Base-by-base conservation (phyloP, 2,888 invertebrate species). In the Antheraea yamamai region DNA sequence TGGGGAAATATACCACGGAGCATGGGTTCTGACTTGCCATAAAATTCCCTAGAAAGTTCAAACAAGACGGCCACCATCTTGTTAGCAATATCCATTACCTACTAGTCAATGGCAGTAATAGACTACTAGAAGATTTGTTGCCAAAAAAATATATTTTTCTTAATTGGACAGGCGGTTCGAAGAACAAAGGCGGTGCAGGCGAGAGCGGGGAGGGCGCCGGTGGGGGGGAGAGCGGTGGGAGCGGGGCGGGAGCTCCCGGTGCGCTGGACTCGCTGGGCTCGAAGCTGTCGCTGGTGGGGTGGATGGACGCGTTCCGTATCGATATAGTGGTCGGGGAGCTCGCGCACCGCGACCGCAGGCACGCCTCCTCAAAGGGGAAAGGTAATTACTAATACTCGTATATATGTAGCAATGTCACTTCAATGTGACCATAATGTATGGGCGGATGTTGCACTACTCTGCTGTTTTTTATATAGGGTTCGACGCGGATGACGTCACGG, bases 301-400 rank as follows among this genome's bases (percentile, higher is more conserved):
- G 97, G 85, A 97, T 99, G 93, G 98, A 98, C 83, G 96, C 97
- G 10, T 96, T 99, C 95, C 96, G 98, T 79, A 98, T 99, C 77
- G 98, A 99, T 91, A 99, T 99, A 89, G 98, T 99, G 8, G 99
- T 99, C 80, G 98, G 98, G 83, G 98, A 99, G 88, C 96, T 96
- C 85, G 96, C 96, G 1, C 77, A 95, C 8, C 73, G 95, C n/a
- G 95, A 96, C 77, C 80, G 87, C 4, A 71, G 84, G 4, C 85
- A 85, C 16, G 77, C 79, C 72, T 74, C 76, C 26, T 80, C 80
- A 73, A 91, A 92, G 78, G 89, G 88, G 71, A 91, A 92, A 83
- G 88, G 92, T 90, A 72, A 6, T 12, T 47, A 7, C 35, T 47
- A 47, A 47, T 47, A 47, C 12, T 7, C 0, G 12, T 10, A 39